phyloP scores from a whole-genome alignment of 2,888 invertebrate genomes.

The Netelia fuscicornis region DNA sequence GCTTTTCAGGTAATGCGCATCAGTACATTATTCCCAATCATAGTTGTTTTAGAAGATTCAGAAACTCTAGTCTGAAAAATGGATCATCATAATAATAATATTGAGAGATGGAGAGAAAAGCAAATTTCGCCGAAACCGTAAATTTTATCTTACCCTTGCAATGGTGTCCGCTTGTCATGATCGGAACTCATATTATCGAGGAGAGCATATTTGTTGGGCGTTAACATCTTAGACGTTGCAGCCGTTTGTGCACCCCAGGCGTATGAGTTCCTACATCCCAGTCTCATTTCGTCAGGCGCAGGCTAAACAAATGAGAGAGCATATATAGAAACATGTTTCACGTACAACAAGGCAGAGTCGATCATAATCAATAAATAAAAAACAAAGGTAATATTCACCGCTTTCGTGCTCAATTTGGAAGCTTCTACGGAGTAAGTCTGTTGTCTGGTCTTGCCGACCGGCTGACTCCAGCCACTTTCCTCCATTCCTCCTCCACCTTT shows the following conservation, averaged over 20 bases:
- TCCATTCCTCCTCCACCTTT: slow-evolving; percentile 78
- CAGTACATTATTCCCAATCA: slow-evolving; percentile 68
- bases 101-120: background rate
- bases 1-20: slow-evolving; percentile 18
- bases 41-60: slow-evolving; percentile 77
- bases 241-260: slow-evolving; percentile 74
- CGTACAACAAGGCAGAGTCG: slow-evolving; percentile 16
- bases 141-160: slow-evolving; percentile 77
- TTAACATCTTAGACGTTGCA: slow-evolving; percentile 73
- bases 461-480: slow-evolving; percentile 80
- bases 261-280: slow-evolving; percentile 84
- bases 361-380: background rate
- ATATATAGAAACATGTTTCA: background rate
- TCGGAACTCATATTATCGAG: slow-evolving; percentile 83
- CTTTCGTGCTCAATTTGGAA: slow-evolving; percentile 85
- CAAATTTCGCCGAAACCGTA: background rate
- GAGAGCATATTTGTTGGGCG: slow-evolving; percentile 85
- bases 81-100: slow-evolving; percentile 68
- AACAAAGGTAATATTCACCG: slow-evolving; percentile 80
- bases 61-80: slow-evolving; percentile 81
- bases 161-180: slow-evolving; percentile 79
- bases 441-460: slow-evolving; percentile 76
- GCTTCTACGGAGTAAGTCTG: slow-evolving; percentile 84
- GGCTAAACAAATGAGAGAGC: slow-evolving; percentile 76
- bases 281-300: slow-evolving; percentile 83